Evolutionary conservation across 2,888 invertebrate species (phyloP).

Genomic region (Dyspetes luteomarginatus): DNA sequence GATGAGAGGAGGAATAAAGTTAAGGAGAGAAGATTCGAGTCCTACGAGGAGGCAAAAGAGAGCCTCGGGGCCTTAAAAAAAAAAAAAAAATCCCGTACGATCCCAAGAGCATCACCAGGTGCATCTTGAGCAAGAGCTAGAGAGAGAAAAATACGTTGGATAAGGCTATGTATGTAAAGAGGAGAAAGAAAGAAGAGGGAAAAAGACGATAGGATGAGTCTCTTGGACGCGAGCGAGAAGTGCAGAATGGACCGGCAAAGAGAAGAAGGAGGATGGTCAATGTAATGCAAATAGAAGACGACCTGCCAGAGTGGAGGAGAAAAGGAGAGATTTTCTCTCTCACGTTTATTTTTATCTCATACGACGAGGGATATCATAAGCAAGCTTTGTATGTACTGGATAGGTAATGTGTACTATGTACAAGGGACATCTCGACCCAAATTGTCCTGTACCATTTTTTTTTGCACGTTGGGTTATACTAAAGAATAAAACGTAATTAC

Average conservation of each 20-base stretch:
- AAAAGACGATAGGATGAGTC: constrained; percentile 51
- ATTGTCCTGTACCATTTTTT: too few relatives aligned
- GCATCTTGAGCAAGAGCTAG: constrained; percentile 21
- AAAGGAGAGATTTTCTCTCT: constrained; percentile 24
- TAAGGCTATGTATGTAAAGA: background rate
- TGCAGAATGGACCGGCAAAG: constrained; percentile 49
- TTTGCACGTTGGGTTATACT: too few relatives aligned
- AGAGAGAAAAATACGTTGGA: constrained; percentile 30
- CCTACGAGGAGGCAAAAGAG: constrained; percentile 18
- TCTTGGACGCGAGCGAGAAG: constrained; percentile 49
- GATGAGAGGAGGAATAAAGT: constrained; percentile 26
- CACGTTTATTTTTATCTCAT: constrained; percentile 39
- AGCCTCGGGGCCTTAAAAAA: constrained; percentile 42
- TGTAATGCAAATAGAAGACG: constrained; percentile 74
- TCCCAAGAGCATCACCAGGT: constrained; percentile 65
- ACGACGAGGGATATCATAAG: constrained; percentile 24
- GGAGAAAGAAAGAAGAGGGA: constrained; percentile 17
- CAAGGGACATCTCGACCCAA: background rate
- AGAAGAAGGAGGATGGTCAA: constrained; percentile 76
- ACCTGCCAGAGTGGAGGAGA: constrained; percentile 42
- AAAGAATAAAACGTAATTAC: too few relatives aligned
- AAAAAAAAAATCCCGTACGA: constrained; percentile 42
- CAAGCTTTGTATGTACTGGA: constrained; percentile 35
- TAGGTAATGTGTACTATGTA: background rate
- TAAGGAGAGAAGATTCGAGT: constrained; percentile 21